Base-by-base conservation (phyloP, 2,113 vertebrate species). In the Scomber scombrus region DNA sequence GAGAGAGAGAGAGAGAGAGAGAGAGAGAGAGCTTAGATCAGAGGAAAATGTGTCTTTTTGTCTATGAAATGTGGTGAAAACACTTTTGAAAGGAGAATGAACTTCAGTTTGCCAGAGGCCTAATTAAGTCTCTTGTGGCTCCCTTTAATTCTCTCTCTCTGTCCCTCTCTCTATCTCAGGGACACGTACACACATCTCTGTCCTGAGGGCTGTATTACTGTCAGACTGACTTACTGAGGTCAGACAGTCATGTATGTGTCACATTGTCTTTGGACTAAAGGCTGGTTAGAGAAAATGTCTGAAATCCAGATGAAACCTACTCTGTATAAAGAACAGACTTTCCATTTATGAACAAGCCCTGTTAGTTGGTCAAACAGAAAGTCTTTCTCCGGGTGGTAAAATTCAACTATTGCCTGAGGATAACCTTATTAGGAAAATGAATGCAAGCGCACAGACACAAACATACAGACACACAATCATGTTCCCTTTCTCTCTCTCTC, bases 381-480 rank as follows among this genome's bases (percentile, higher is more conserved):
- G 21, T 54, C 45, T 79, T 13, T 26, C 47, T 56, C 18, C 31
- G 9, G 67, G 58, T 58, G 1, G 23, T 13, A 40, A 26, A 19
- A 64, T 80, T 46, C 67, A 70, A 43, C 19, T 67, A 51, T 49
- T 31, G 82, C 81, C 75, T 31, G n/a, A 62, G 65, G 60, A 72
- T 47, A 81, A 49, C 50, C 70, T 61, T 78, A 68, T 77, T 71
- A 75, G 71, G 77, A 54, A 89, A 86, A 88, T 79, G 29, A 54
- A 85, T 81, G 51, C 81, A 76, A 50, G 11, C 65, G 23, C 63
- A 58, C 21, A 34, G 50, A 50, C 66, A 54, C 73, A 61, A 31
- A 50, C 62, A 56, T 55, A 67, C 54, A 68, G 31, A 73, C 21
- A 66, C 21, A 62, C 1, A 40, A 7, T 9, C 34, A 40, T 8